A percentile compares a stretch with the other conserved stretches of the same genome.
phyloP scores from a whole-genome alignment of 2,113 vertebrate genomes.

The Phrynosoma blainvillii region DNA sequence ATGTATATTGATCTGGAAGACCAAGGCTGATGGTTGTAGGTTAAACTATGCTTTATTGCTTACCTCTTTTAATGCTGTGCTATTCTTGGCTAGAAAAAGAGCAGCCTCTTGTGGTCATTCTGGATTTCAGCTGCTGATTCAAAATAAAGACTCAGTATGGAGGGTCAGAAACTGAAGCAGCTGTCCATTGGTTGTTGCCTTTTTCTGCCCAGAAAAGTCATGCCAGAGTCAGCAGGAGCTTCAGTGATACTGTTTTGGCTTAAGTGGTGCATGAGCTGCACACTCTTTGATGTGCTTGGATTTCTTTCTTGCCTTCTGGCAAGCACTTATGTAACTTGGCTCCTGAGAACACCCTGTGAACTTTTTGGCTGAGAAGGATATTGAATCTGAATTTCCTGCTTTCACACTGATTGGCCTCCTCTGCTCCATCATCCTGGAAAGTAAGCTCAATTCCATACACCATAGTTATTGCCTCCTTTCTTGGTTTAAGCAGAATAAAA shows the following conservation, averaged over 20 bases:
- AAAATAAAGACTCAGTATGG: neutral
- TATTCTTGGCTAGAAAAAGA: neutral
- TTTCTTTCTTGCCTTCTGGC: neutral
- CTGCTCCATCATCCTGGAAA: neutral
- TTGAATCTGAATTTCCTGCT: neutral
- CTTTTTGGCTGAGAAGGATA: neutral
- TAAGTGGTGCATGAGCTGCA: neutral
- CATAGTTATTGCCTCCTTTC: neutral
- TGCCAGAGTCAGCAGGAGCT: neutral
- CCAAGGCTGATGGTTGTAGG: neutral
- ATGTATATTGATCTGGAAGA: neutral
- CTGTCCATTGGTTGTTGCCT: neutral
- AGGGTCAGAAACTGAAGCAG: neutral
- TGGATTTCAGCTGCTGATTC: neutral
- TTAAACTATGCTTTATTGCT: neutral
- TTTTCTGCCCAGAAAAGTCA: neutral
- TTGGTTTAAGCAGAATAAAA: neutral
- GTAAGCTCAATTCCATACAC: neutral
- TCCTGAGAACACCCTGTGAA: neutral
- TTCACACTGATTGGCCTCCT: neutral
- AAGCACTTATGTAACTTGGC: neutral
- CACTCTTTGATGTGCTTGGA: neutral
- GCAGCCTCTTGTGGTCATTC: neutral
- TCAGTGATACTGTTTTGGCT: too few relatives aligned
- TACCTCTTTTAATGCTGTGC: neutral